Evolutionary conservation across 2,888 invertebrate species (phyloP), one percentile per base, ranked within the genome.

Genomic region (Choristoneura rosaceana): DNA sequence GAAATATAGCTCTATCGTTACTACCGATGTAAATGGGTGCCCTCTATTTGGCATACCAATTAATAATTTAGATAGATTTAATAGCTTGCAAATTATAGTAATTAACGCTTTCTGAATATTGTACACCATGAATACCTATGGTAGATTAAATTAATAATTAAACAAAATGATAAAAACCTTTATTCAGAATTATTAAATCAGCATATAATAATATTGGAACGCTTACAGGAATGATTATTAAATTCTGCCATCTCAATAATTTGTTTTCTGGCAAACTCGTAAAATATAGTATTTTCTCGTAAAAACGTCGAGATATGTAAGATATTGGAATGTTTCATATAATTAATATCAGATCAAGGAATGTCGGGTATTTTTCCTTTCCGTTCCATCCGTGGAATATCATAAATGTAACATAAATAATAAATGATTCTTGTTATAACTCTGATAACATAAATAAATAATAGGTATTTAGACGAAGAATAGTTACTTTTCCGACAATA

Each of bases 331-430:
- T 64, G 34, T 64, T 64, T 64, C 47, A 64, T 64, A 64, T 33
- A 64, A 64, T 50, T 50, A 64, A 64, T 64, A 64, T 64, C 38
- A 47, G 25, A 50, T 64, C 34, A 61, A 61, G 61, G 61, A 43
- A 66, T 33, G 17, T 14, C 43, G 38, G 10, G 38, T 15, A 61
- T 43, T 38, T 60, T 61, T 61, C 61, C 43, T 61, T 38, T 33
- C 55, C 25, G 17, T 25, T 55, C 55, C 12, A 12, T 9, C 25
- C 55, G 17, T 17, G 55, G 55, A 55, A 55, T 55, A 55, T 55
- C 17, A 55, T 55, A 55, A 55, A 55, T 25, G 55, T 55, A 55
- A 59, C 59, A 59, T 59, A 59, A 59, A 59, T 59, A 59, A 55
- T 55, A 25, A 55, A 55, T 55, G 55, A 25, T 55, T 55, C 55